Conservation (phyloP, 2,888 invertebrate genomes). For the Ernsta delagoae region DNA sequence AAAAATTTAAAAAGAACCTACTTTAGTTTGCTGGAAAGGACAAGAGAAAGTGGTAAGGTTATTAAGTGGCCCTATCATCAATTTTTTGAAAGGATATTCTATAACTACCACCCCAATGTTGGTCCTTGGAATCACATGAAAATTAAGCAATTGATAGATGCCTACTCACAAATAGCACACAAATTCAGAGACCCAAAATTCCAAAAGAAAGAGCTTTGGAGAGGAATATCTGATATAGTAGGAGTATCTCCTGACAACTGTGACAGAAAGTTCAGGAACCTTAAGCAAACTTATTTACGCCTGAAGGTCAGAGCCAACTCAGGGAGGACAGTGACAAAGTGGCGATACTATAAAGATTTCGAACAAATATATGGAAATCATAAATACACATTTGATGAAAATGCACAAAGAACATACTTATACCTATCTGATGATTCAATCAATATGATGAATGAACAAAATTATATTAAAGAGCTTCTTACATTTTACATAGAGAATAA, state of each 20-base stretch:
- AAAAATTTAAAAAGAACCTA: slow-evolving; percentile 76
- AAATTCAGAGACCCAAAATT: slow-evolving; percentile 70
- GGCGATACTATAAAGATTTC: slow-evolving; percentile 74
- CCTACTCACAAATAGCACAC: slow-evolving; percentile 66
- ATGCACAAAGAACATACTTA: slow-evolving; percentile 40
- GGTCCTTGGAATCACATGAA: slow-evolving; percentile 69
- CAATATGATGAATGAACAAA: slow-evolving; percentile 43
- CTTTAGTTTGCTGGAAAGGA: slow-evolving; percentile 66
- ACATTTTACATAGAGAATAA: slow-evolving; percentile 70
- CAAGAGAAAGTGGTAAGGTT: slow-evolving; percentile 61
- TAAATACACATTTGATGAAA: slow-evolving; percentile 43
- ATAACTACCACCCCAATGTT: slow-evolving; percentile 62
- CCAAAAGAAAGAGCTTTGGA: slow-evolving; percentile 76
- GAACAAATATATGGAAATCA: slow-evolving; percentile 60
- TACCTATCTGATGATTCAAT: slow-evolving; percentile 48
- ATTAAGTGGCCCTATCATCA: slow-evolving; percentile 73
- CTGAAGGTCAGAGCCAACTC: slow-evolving; percentile 61
- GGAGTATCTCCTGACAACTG: slow-evolving; percentile 63
- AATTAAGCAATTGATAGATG: slow-evolving; percentile 62
- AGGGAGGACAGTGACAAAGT: slow-evolving; percentile 63
- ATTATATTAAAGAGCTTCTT: slow-evolving; percentile 69
- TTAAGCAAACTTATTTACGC: slow-evolving; percentile 74
- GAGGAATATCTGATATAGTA: slow-evolving; percentile 62
- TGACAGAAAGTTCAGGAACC: slow-evolving; percentile 75
- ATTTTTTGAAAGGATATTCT: slow-evolving; percentile 75